Evolutionary conservation across 2,888 invertebrate genomes (phyloP), one percentile per base, ranked within the genome.

Genomic region (Mactromeris polynyma): DNA sequence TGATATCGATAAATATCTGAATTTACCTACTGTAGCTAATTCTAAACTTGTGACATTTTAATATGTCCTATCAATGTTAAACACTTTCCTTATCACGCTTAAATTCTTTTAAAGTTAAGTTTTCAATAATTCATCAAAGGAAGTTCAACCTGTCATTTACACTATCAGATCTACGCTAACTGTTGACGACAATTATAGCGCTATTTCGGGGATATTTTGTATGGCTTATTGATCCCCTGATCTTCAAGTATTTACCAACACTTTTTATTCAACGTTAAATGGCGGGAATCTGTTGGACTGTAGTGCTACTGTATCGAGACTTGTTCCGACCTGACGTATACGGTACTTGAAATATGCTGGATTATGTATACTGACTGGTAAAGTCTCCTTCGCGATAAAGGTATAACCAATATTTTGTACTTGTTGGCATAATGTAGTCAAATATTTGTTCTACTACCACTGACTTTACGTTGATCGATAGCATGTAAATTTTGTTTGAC

Each of bases 111-210:
- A 64, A 64, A 64, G 58, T 64, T 64, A 64, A 64, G 58, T 21
- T 21, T 26, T 58, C 33, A 81, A 81, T 81, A 14, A 54, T 19
- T 81, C 58, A 64, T 81, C 21, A 79, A 51, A 64, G 2, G 21
- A 33, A 54, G 36, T 26, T 81, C 36, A 36, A 31, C 21, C 58
- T 58, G 31, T 54, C 81, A 81, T 79, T 51, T 81, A 54, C 21
- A 54, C 26, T 46, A 64, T 82, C 82, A 51, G 83, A 31, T 83
- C 46, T 17, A 26, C 58, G 14, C 31, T 21, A 79, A 31, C 85
- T 85, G 79, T 85, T 85, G 81, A 81, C 81, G 77, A 73, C 81
- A 73, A 77, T 69, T 77, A 77, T 81, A 26, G 54, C 69, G 69
- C 58, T 19, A 31, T 80, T 64, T 80, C 58, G 64, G 64, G 58